Evolutionary conservation across 2,888 invertebrate genomes (phyloP), one percentile per base, ranked within the genome.

Genomic region (Apotomis capreana): DNA sequence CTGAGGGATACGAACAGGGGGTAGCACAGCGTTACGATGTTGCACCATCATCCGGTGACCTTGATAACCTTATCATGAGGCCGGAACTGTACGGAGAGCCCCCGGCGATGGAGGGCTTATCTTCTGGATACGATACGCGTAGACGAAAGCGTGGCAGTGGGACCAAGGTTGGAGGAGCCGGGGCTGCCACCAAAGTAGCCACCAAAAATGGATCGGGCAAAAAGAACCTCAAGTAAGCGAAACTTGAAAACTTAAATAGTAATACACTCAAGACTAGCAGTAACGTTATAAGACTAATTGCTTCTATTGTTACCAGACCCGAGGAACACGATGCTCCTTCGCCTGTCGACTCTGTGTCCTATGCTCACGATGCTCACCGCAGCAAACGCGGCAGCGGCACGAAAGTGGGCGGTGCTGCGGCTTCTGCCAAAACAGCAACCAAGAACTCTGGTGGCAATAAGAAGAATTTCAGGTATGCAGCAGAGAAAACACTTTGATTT

Each of bases 41-140:
- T 15, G 84, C 88, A 3, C 87, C 89, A 73, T 83, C 90, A 0
- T 91, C 84, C 63, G 90, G 90, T 6, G 92, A 91, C 75, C 84
- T 95, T 51, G 94, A 95, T 80, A 95, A 95, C 79, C 94, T 95
- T 59, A 94, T 95, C 72, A 91, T 95, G 90, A 94, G 95, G 78
- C 94, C 95, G 9, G 95, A 95, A 80, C 78, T 95, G 74, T 95
- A 95, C 75, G 95, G 94, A 3, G 94, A 95, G 78, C 94, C 95
- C 9, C 94, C 94, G 37, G 91, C 94, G 6, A 90, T 94, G 88
- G 91, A 91, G 74, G 83, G 87, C 40, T 75, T 92, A 49, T 82
- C 91, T 4, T 77, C 87, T 44, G 86, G 85, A 13, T 91, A 91
- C 75, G 91, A 93, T 67, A 83, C 87, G 15, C 87, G 90, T 9